Evolutionary conservation across 2,888 invertebrate species (phyloP).

Genomic region (Unio pictorum): DNA sequence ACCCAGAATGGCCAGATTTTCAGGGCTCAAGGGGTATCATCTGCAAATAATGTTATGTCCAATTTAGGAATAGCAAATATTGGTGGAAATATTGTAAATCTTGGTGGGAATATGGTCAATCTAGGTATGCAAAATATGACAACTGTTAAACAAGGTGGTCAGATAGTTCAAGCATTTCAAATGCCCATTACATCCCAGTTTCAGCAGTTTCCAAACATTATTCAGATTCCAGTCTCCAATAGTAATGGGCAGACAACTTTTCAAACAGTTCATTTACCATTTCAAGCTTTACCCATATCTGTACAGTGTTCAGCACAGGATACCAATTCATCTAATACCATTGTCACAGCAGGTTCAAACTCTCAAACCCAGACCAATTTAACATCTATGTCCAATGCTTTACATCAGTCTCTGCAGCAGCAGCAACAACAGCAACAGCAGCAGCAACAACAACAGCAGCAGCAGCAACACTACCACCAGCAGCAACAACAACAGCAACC

Average conservation of each 20-base stretch:
- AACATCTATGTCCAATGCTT: no score
- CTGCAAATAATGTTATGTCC: constrained; percentile 27
- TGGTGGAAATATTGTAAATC: constrained; percentile 52
- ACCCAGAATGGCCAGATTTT: constrained; percentile 60
- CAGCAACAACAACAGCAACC: constrained; percentile 19
- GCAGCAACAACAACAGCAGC: constrained; percentile 10
- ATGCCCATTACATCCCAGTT: constrained; percentile 74
- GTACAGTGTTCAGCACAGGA: constrained; percentile 4
- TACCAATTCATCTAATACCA: constrained; percentile 7
- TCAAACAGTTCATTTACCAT: constrained; percentile 94
- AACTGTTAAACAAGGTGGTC: constrained; percentile 10
- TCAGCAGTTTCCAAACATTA: constrained; percentile 75
- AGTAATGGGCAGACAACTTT: constrained; percentile 93
- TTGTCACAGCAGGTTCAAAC: constrained; percentile 15
- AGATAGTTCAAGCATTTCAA: constrained; percentile 76
- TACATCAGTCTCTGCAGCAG: constrained; percentile 2
- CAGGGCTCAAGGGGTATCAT: constrained; percentile 46
- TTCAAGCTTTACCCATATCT: constrained; percentile 1
- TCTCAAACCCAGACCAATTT: constrained; percentile 18
- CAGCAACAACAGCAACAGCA: constrained; percentile 9
- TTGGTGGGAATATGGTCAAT: constrained; percentile 60
- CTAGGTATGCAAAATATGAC: constrained; percentile 39
- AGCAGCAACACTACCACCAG: constrained; percentile 12
- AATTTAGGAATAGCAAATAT: constrained; percentile 40
- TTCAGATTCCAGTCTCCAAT: constrained; percentile 90